Percentiles rank a stretch among this genome's conserved stretches.
phyloP scores from a whole-genome alignment of 2,113 vertebrate species.

The Podiceps cristatus region DNA sequence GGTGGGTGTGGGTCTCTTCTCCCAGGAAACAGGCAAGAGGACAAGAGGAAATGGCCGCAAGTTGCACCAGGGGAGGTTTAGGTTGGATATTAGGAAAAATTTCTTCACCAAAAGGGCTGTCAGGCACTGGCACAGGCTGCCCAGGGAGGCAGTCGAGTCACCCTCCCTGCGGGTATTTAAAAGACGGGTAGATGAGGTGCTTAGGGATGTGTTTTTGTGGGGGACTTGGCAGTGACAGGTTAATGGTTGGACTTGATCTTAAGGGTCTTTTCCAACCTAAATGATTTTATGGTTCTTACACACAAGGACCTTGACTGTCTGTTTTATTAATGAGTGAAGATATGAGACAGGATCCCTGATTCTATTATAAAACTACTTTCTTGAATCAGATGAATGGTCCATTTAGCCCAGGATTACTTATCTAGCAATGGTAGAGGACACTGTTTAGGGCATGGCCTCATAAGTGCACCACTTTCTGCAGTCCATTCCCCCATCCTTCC shows the following conservation, averaged over 20 bases:
- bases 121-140: neutral
- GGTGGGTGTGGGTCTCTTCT: rapidly evolving
- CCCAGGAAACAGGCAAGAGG: rapidly evolving
- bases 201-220: neutral
- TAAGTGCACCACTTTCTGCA: neutral
- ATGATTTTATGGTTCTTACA: neutral
- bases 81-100: neutral
- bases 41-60: neutral
- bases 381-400: neutral
- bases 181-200: rapidly evolving
- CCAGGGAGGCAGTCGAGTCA: neutral
- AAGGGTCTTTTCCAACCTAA: neutral
- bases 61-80: neutral
- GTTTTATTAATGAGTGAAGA: neutral
- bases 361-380: neutral
- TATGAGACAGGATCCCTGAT: neutral
- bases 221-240: neutral
- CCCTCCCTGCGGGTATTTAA: neutral
- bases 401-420: neutral
- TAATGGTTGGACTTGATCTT: neutral
- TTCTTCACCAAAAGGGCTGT: rapidly evolving
- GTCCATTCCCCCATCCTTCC: neutral
- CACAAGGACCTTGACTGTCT: rapidly evolving
- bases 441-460: neutral
- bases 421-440: neutral